A percentile compares a stretch with the other conserved stretches of the same genome.
These are phyloP conservation scores for Rhizomys pruinosus DNA, from an alignment of 2,113 vertebrate species.

Conservation along the genomic window DNA sequence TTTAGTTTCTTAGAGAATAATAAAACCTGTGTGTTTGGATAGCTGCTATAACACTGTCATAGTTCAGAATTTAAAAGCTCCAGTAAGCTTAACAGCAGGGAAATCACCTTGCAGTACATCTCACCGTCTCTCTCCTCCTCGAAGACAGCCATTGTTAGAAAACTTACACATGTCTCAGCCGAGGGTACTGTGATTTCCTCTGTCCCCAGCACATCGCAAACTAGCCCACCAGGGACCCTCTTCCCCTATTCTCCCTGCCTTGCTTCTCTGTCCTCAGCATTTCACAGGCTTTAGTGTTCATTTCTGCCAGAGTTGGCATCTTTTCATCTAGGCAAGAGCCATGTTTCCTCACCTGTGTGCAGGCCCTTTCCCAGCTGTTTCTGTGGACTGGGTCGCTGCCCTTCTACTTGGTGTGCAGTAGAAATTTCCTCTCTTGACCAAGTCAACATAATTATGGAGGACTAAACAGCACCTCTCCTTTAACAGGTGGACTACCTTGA, in stretches of 20 bases:
- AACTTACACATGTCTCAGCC: background rate
- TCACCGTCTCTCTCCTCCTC: background rate
- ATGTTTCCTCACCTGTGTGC: background rate
- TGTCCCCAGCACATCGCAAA: rapidly evolving
- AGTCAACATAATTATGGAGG: background rate
- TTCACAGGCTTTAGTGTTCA: background rate
- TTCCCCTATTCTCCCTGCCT: background rate
- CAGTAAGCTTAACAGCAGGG: background rate
- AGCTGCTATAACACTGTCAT: background rate
- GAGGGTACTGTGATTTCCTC: rapidly evolving
- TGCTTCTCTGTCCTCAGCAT: too few species aligned
- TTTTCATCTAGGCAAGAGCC: slow-evolving; percentile 1
- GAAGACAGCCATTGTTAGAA: background rate
- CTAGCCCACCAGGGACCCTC: background rate
- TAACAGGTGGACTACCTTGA: slow-evolving; percentile 91
- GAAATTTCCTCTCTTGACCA: background rate
- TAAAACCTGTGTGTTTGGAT: background rate
- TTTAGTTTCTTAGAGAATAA: background rate
- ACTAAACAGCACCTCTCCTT: slow-evolving; percentile 71
- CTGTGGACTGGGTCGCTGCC: background rate
- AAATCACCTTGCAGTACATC: background rate
- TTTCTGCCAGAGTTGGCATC: background rate
- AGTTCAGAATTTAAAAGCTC: slow-evolving; percentile 30
- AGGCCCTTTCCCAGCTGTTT: background rate
- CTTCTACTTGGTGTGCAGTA: background rate